phyloP scores from a whole-genome alignment of 2,888 invertebrate species.

The Drosophila differens region DNA sequence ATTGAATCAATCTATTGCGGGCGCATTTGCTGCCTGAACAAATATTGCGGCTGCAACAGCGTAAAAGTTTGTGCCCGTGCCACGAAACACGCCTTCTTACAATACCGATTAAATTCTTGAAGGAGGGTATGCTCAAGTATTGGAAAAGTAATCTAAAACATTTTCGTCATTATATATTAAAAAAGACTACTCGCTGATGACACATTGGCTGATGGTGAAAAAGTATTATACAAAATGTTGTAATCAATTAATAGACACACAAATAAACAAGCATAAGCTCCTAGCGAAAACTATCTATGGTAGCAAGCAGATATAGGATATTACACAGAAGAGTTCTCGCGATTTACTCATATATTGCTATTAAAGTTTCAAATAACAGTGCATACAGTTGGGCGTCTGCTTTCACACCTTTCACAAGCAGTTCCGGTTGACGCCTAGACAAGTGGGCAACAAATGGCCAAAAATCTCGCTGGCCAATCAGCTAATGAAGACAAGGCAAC shows the following conservation, averaged over 20 bases:
- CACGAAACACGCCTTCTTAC: constrained; percentile 1
- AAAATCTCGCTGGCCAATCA: constrained; percentile 39
- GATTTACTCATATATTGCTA: neutral
- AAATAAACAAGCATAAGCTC: neutral
- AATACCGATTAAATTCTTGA: neutral
- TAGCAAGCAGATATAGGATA: neutral
- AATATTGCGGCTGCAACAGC: constrained; percentile 10
- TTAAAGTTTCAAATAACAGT: constrained; percentile 13
- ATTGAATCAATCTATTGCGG: constrained; percentile 46
- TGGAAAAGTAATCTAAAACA: neutral
- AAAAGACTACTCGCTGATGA: neutral
- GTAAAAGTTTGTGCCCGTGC: constrained; percentile 26
- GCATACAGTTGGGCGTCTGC: constrained; percentile 9
- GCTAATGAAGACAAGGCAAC: constrained; percentile 57
- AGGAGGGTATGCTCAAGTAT: neutral
- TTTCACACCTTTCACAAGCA: constrained; percentile 10
- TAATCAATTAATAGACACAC: neutral
- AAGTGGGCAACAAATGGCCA: constrained; percentile 38
- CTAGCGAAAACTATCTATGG: neutral
- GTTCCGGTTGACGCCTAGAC: constrained; percentile 6
- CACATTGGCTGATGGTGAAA: neutral
- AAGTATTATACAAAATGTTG: neutral
- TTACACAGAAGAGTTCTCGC: neutral
- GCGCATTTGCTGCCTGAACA: constrained; percentile 3
- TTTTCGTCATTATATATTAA: neutral